phyloP scores from a whole-genome alignment of 2,888 invertebrate species.

The Parasteatoda lunata region DNA sequence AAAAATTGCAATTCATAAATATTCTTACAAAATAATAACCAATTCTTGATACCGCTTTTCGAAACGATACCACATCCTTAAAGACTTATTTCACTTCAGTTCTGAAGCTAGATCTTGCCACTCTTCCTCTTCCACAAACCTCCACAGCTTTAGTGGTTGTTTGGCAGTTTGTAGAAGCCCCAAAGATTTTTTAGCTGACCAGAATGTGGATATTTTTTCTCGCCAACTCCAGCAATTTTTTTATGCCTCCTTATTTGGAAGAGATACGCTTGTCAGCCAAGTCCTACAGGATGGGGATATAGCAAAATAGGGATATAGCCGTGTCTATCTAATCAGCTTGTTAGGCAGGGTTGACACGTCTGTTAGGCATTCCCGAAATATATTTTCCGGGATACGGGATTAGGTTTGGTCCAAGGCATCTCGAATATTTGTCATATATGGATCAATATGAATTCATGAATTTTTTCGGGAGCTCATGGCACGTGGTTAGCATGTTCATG shows the following conservation, averaged over 20 bases:
- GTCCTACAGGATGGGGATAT: not conserved
- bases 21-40: no score
- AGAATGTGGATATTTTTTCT: not conserved
- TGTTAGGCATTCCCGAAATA: constrained; percentile 7
- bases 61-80: no score
- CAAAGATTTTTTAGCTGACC: constrained; percentile 38
- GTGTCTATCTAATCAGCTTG: constrained; percentile 50
- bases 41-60: no score
- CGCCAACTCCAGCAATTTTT: not conserved
- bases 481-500: no score
- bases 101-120: not conserved
- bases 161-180: constrained; percentile 29
- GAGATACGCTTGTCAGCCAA: not conserved
- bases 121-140: not conserved
- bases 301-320: constrained; percentile 27
- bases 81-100: no score
- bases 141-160: constrained; percentile 16
- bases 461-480: no score
- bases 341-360: constrained; percentile 36
- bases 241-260: not conserved
- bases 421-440: constrained; percentile 14
- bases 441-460: no score
- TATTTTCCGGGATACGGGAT: constrained; percentile 36
- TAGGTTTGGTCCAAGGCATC: constrained; percentile 12
- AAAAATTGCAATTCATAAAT: no score